Percentiles rank a stretch among this genome's conserved stretches.
These are phyloP conservation scores for Akabosia matsudoensis DNA, from an alignment of 1,140 invertebrate genomes.

Conservation along the genomic window DNA sequence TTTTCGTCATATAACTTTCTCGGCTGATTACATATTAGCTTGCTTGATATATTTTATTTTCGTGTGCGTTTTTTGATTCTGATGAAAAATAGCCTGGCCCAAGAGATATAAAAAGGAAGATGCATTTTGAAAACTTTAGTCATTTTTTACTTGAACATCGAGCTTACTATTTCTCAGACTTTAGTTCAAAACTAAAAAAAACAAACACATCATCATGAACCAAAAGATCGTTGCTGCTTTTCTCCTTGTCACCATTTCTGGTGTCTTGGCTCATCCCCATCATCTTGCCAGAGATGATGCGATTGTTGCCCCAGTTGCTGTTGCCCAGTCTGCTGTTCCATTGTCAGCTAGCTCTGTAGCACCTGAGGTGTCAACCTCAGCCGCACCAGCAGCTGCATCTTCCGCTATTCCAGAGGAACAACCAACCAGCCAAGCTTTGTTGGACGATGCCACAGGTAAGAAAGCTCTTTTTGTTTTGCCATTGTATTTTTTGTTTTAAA, in stretches of 20 bases:
- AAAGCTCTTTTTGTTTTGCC: neutral
- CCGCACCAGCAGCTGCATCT: neutral
- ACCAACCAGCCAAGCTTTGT: neutral
- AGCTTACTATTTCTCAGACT: neutral
- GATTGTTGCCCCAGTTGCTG: neutral
- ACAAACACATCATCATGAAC: neutral
- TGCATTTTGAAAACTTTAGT: neutral
- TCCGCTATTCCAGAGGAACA: constrained; percentile 6
- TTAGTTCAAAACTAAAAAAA: neutral
- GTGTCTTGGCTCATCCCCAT: neutral
- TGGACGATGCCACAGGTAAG: constrained; percentile 11
- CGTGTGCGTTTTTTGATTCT: neutral
- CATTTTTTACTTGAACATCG: neutral
- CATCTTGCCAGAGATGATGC: neutral
- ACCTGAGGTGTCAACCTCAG: neutral
- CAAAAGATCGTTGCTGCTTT: neutral
- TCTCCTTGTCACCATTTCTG: neutral
- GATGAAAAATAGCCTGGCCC: neutral
- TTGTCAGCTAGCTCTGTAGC: neutral
- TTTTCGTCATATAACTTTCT: constrained; percentile 4
- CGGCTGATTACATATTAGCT: neutral
- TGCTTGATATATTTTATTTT: neutral
- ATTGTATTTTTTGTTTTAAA: neutral
- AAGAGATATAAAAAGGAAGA: neutral
- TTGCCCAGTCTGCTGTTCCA: neutral